A percentile compares a stretch with the other conserved stretches of the same genome.
Conservation (phyloP, 1,140 invertebrate species). For the Agrilus planipennis region DNA sequence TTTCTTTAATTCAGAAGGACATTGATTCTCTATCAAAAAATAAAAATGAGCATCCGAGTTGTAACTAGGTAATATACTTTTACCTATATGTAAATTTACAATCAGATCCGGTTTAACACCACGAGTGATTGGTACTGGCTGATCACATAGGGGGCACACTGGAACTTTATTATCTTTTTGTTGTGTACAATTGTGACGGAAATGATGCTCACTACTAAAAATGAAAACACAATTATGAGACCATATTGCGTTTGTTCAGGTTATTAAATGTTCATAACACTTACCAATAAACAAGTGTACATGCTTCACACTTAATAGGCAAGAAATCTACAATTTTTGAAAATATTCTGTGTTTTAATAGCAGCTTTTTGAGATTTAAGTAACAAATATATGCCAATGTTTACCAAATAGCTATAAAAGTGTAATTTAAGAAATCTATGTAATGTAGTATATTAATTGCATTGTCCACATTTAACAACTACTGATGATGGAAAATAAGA, state of each 20-base stretch:
- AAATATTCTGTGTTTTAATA: slow-evolving; percentile 69
- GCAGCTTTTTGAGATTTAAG: slow-evolving; percentile 60
- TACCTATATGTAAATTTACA: slow-evolving; percentile 69
- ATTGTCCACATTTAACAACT: too few relatives aligned
- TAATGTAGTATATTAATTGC: too few relatives aligned
- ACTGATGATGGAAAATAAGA: too few relatives aligned
- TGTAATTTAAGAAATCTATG: too few relatives aligned
- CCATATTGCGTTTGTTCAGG: slow-evolving; percentile 2
- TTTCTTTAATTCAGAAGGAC: slow-evolving; percentile 69
- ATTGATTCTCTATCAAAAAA: slow-evolving; percentile 60
- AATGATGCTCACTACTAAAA: slow-evolving; percentile 69
- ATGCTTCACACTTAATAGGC: slow-evolving; percentile 90
- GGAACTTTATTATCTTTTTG: slow-evolving; percentile 81
- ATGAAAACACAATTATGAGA: slow-evolving; percentile 14
- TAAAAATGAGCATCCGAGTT: background rate
- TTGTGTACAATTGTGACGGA: slow-evolving; percentile 62
- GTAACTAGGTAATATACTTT: background rate
- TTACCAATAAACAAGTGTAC: slow-evolving; percentile 76
- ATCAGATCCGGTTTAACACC: slow-evolving; percentile 75
- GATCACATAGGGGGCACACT: slow-evolving; percentile 83
- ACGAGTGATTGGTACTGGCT: slow-evolving; percentile 67
- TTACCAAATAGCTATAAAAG: slow-evolving; percentile 66
- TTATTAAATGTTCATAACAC: slow-evolving; percentile 21
- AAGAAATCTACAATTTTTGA: slow-evolving; percentile 79
- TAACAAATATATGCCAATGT: slow-evolving; percentile 76